Evolutionary conservation across 2,888 invertebrate species (phyloP).

Genomic region (Crossocerus cetratus): DNA sequence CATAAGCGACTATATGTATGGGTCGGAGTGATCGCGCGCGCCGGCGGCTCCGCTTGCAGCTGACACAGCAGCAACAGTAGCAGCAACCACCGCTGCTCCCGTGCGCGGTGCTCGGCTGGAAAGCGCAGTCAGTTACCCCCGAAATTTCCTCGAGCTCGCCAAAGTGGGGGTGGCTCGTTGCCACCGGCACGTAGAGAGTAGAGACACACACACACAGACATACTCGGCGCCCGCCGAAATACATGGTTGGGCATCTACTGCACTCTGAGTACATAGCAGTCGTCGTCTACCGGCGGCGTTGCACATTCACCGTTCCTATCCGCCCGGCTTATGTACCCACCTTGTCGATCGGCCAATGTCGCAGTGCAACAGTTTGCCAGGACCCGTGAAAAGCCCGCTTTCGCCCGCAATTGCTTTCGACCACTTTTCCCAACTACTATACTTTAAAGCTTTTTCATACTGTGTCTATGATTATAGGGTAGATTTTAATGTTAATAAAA

Average conservation of each 20-base stretch:
- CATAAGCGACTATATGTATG: slow-evolving; percentile 35
- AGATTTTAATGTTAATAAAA: neutral
- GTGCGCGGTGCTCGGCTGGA: slow-evolving; percentile 36
- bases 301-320: slow-evolving; percentile 11
- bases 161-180: slow-evolving; percentile 37
- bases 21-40: slow-evolving; percentile 40
- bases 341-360: slow-evolving; percentile 51
- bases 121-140: slow-evolving; percentile 51
- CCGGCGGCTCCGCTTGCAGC: slow-evolving; percentile 40
- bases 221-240: slow-evolving; percentile 18
- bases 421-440: no score
- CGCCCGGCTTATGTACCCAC: slow-evolving; percentile 16
- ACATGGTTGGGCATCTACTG: slow-evolving; percentile 11
- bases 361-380: slow-evolving; percentile 52
- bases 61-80: slow-evolving; percentile 41
- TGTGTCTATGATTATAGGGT: neutral
- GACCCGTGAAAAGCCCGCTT: slow-evolving; percentile 21
- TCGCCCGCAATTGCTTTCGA: neutral
- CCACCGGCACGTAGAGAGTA: slow-evolving; percentile 22
- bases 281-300: neutral
- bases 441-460: neutral
- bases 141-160: slow-evolving; percentile 60
- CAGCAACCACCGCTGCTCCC: slow-evolving; percentile 32
- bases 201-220: slow-evolving; percentile 33
- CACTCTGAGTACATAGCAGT: slow-evolving; percentile 3